A percentile compares a stretch with the other conserved stretches of the same genome.
Conservation (phyloP, 2,797 vertebrate species). For the Steatocranus sp. region DNA sequence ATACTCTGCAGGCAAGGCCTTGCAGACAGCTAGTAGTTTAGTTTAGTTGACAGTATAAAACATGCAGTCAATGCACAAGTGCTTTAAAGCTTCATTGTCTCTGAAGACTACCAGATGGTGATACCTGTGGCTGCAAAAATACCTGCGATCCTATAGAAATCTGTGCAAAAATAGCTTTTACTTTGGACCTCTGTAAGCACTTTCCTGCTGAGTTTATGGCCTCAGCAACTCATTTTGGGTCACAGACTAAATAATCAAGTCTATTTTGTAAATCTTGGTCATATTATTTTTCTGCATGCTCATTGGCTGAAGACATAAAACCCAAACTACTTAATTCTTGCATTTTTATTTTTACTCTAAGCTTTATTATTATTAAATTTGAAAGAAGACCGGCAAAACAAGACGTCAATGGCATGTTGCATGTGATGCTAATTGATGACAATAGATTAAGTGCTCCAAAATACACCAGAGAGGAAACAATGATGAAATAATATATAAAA, state of each 20-base stretch:
- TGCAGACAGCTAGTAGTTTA: not conserved
- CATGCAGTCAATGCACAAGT: not conserved
- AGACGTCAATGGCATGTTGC: not conserved
- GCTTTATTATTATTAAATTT: not conserved
- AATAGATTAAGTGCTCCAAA: not conserved
- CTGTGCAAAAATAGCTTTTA: not conserved
- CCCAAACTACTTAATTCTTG: not conserved
- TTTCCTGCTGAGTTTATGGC: not conserved
- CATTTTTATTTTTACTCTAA: not conserved
- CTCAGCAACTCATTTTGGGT: not conserved
- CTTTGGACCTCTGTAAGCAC: not conserved
- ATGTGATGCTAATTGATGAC: not conserved
- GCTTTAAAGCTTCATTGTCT: not conserved
- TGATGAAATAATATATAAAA: not conserved
- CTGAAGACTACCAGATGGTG: not conserved
- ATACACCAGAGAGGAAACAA: not conserved
- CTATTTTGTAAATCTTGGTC: not conserved
- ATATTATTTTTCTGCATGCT: not conserved
- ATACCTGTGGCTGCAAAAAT: accelerated
- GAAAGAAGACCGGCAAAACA: not conserved
- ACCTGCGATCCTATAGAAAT: not conserved
- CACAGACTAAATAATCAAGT: not conserved
- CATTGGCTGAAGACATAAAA: not conserved
- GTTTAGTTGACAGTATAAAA: not conserved
- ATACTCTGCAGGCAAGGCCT: not conserved